These are phyloP conservation scores for Camponotus fellah DNA, from an alignment of 2,888 invertebrate genomes.

Conservation along the genomic window DNA sequence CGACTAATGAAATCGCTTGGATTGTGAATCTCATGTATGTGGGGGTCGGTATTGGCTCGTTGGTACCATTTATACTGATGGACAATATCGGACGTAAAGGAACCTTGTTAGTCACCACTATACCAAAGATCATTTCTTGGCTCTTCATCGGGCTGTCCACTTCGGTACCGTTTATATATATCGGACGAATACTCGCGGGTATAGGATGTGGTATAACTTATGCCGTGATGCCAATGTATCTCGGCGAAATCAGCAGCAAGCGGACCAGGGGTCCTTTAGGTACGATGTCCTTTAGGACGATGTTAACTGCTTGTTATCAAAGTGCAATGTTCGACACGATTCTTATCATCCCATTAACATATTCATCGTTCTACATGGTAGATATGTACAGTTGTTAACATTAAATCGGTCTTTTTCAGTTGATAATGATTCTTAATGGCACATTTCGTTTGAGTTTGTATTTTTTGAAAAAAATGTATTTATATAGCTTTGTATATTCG, in stretches of 20 bases:
- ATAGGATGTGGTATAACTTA: slow-evolving; percentile 83
- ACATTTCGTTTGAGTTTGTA: neutral
- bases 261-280: slow-evolving; percentile 82
- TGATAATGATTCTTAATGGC: neutral
- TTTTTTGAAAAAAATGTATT: neutral
- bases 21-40: slow-evolving; percentile 82
- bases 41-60: slow-evolving; percentile 81
- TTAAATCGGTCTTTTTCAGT: neutral
- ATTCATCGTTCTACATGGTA: neutral
- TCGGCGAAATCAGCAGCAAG: slow-evolving; percentile 83
- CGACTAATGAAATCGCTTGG: slow-evolving; percentile 75
- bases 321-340: neutral
- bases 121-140: slow-evolving; percentile 83
- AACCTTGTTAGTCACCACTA: slow-evolving; percentile 81
- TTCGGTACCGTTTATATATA: slow-evolving; percentile 74
- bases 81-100: slow-evolving; percentile 83
- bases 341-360: neutral
- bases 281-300: too few species aligned
- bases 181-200: slow-evolving; percentile 81
- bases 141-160: slow-evolving; percentile 79
- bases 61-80: slow-evolving; percentile 82
- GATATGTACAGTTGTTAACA: neutral
- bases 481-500: neutral
- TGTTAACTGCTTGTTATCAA: slow-evolving; percentile 8
- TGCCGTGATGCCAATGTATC: slow-evolving; percentile 83